Percentiles rank a stretch among this genome's conserved stretches.
Conservation (phyloP, 2,113 vertebrate species). For the Thalassoma bifasciatum region DNA sequence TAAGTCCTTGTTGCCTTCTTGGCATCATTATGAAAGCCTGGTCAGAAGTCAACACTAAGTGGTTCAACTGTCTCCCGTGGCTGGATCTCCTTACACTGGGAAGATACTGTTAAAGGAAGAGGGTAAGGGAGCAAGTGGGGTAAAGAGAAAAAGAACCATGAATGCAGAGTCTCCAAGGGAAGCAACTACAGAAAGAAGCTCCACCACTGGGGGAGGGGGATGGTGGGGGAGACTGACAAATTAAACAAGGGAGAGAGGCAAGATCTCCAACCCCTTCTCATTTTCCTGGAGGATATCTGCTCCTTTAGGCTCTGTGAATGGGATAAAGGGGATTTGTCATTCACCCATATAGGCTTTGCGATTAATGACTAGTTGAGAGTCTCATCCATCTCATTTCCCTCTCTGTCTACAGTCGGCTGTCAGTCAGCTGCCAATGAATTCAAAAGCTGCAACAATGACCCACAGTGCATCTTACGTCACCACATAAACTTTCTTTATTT, state of each 20-base stretch:
- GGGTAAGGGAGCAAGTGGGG: slow-evolving; percentile 9
- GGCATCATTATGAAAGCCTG: slow-evolving; percentile 61
- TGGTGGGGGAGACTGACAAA: neutral
- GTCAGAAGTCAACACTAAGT: slow-evolving; percentile 75
- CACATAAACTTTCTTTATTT: neutral
- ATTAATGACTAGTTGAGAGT: slow-evolving; percentile 56
- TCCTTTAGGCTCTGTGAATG: slow-evolving; percentile 10
- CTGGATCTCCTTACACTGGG: slow-evolving; percentile 71
- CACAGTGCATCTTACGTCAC: slow-evolving; percentile 10
- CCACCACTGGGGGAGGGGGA: neutral
- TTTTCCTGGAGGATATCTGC: slow-evolving; percentile 8
- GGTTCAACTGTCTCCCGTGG: slow-evolving; percentile 66
- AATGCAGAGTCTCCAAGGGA: slow-evolving; percentile 29
- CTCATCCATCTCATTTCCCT: slow-evolving; percentile 43
- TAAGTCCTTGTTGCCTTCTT: slow-evolving; percentile 68
- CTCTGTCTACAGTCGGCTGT: slow-evolving; percentile 19
- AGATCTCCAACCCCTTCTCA: slow-evolving; percentile 19
- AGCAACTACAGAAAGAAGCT: neutral
- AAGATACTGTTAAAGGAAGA: slow-evolving; percentile 60
- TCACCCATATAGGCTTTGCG: slow-evolving; percentile 23
- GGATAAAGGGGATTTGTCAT: slow-evolving; percentile 33
- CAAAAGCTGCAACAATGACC: slow-evolving; percentile 1
- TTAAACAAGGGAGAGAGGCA: neutral
- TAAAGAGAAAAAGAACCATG: slow-evolving; percentile 22
- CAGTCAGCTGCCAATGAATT: slow-evolving; percentile 46